Percentiles rank a stretch among this genome's conserved stretches.
Conservation (phyloP, 2,888 invertebrate species). For the Apamea sordens region DNA sequence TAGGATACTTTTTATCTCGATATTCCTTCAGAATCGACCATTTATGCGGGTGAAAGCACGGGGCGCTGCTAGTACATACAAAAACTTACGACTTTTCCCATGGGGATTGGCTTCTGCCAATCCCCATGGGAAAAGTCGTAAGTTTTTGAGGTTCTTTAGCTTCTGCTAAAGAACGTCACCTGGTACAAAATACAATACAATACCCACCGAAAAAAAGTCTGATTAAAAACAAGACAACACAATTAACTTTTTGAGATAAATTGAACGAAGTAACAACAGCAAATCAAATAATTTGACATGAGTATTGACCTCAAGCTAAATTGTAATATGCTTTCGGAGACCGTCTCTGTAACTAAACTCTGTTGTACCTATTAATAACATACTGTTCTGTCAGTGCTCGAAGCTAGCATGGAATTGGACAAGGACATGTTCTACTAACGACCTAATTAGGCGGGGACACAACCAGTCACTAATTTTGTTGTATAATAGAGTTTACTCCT, state of each 20-base stretch:
- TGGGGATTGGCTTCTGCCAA: not conserved
- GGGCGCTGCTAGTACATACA: not conserved
- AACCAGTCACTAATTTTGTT: slow-evolving; percentile 15
- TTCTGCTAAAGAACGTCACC: not conserved
- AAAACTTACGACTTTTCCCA: not conserved
- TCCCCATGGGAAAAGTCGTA: too few species aligned
- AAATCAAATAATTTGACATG: not conserved
- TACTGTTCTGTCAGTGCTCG: not conserved
- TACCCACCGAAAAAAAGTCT: not conserved
- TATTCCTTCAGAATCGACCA: too few species aligned
- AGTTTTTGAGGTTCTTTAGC: too few species aligned
- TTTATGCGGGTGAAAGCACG: too few species aligned
- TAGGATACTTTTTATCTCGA: too few species aligned
- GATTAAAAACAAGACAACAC: not conserved
- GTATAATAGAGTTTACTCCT: not conserved
- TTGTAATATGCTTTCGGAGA: not conserved
- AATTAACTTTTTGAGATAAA: not conserved
- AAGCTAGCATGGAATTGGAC: slow-evolving; percentile 2
- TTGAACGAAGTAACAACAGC: not conserved
- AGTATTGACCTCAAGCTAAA: not conserved
- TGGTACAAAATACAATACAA: not conserved
- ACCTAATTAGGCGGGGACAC: slow-evolving; percentile 38
- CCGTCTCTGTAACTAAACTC: not conserved
- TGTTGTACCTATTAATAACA: not conserved
- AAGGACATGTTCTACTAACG: slow-evolving; percentile 27